Percentiles rank a stretch among this genome's conserved stretches.
These are phyloP conservation scores for Thaumetopoea pityocampa DNA, from an alignment of 1,140 invertebrate species.

Conservation along the genomic window DNA sequence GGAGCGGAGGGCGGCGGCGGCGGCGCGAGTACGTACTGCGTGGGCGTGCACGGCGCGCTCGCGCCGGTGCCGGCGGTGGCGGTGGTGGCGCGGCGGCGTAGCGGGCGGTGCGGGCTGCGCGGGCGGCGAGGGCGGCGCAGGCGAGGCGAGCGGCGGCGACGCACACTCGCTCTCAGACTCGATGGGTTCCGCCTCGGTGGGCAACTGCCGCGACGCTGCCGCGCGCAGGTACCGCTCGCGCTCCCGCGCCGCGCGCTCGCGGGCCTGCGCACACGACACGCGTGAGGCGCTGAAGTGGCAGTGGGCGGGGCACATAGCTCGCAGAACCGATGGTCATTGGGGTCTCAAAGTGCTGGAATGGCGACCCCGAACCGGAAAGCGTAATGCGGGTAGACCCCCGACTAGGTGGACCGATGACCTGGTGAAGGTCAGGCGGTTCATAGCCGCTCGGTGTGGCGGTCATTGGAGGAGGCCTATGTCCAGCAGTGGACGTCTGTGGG, in stretches of 20 bases:
- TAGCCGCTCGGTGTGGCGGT: too few relatives aligned
- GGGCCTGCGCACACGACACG: conserved; percentile 27
- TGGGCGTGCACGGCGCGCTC: not conserved
- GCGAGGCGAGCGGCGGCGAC: conserved; percentile 16
- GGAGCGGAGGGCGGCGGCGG: not conserved
- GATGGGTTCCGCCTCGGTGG: conserved; percentile 81
- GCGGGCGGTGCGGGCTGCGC: conserved; percentile 15
- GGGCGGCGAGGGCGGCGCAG: conserved; percentile 7
- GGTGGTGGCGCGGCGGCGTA: conserved; percentile 24
- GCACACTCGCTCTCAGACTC: conserved; percentile 73
- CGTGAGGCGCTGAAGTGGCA: too few relatives aligned
- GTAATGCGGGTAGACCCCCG: too few relatives aligned
- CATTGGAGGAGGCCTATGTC: too few relatives aligned
- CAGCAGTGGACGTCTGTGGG: too few relatives aligned
- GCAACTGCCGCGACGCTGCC: conserved; percentile 75
- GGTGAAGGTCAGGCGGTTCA: too few relatives aligned
- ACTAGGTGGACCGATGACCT: too few relatives aligned
- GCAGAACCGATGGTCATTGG: too few relatives aligned
- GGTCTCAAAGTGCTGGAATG: too few relatives aligned
- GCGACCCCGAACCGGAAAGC: too few relatives aligned
- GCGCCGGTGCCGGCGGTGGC: conserved; percentile 4
- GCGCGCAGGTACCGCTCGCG: conserved; percentile 68
- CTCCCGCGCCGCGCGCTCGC: conserved; percentile 47
- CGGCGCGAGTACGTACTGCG: not conserved
- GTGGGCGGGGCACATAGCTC: too few relatives aligned